A percentile compares a stretch with the other conserved stretches of the same genome.
phyloP scores from a whole-genome alignment of 2,888 invertebrate species.

The Tipula lateralis region DNA sequence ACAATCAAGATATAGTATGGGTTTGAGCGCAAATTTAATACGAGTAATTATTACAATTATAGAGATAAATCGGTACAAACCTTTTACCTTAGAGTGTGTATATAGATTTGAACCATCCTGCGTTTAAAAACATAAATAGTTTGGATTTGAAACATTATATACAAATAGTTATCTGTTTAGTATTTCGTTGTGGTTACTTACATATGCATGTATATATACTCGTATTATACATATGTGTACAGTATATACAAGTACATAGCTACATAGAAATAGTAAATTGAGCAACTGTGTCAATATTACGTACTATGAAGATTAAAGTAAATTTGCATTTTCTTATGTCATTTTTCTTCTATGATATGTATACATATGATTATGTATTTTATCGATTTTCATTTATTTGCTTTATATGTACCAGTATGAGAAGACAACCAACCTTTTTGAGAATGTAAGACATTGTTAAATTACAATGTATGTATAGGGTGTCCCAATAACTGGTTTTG shows the following conservation, averaged over 20 bases:
- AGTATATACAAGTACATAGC: neutral
- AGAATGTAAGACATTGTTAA: too few species aligned
- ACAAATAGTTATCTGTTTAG: too few species aligned
- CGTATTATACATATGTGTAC: neutral
- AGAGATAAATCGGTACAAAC: too few species aligned
- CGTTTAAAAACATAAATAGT: too few species aligned
- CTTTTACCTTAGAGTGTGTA: too few species aligned
- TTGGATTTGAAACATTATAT: too few species aligned
- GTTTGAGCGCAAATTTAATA: too few species aligned
- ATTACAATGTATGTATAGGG: too few species aligned
- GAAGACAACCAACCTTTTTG: neutral
- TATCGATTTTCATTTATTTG: neutral
- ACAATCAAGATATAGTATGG: neutral
- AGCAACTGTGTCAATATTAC: neutral
- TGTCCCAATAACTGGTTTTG: neutral
- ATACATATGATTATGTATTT: neutral
- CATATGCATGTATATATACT: too few species aligned
- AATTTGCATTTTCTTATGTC: conserved; percentile 11
- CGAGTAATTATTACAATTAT: too few species aligned
- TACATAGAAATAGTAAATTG: neutral
- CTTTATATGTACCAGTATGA: neutral
- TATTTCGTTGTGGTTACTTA: neutral
- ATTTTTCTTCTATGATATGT: neutral
- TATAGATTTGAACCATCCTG: too few species aligned
- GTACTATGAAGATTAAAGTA: neutral